Conservation (phyloP, 2,888 invertebrate species). For the Drosophila nr. fundita region DNA sequence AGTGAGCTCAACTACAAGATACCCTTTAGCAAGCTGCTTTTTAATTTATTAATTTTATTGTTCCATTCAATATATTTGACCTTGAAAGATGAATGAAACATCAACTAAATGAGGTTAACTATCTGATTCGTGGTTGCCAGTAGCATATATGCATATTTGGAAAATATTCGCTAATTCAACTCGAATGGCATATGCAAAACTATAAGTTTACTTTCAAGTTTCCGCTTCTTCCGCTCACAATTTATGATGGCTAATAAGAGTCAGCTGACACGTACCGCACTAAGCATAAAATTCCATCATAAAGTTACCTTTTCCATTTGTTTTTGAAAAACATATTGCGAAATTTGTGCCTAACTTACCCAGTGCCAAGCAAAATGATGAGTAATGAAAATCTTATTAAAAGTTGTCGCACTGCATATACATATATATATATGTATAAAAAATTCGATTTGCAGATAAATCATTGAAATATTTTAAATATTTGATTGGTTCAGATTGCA, state of each 20-base stretch:
- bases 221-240: not conserved
- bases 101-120: not conserved
- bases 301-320: constrained; percentile 26
- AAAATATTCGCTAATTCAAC: not conserved
- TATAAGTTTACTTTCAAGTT: not conserved
- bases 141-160: not conserved
- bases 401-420: not conserved
- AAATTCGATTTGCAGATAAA: not conserved
- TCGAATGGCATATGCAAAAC: not conserved
- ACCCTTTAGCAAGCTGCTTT: not conserved
- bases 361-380: too few relatives aligned
- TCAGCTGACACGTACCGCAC: constrained; percentile 31
- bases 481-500: not conserved
- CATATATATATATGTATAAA: not conserved
- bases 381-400: not conserved
- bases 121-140: not conserved
- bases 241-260: constrained; percentile 2
- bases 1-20: not conserved
- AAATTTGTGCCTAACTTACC: constrained; percentile 1
- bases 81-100: not conserved
- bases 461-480: not conserved
- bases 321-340: constrained; percentile 1
- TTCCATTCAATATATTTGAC: not conserved
- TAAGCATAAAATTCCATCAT: constrained; percentile 11
- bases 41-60: not conserved